Conservation (phyloP, 2,888 invertebrate genomes). For the Agrotis exclamationis region DNA sequence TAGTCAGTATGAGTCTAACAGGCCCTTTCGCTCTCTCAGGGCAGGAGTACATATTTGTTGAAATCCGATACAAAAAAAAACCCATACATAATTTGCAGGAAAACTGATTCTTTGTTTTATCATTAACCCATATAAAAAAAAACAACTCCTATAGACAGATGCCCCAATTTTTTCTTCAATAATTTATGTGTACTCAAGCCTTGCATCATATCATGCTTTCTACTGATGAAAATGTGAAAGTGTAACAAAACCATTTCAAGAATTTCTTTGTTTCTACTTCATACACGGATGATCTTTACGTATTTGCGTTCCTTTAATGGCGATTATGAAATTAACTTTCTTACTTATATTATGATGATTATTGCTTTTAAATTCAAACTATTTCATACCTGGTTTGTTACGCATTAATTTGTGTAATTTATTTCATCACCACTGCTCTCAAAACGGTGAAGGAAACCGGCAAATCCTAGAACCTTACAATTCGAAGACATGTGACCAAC, state of each 20-base stretch:
- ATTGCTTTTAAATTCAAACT: neutral
- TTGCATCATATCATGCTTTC: conserved; percentile 29
- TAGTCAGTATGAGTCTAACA: too few species aligned
- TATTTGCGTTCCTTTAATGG: neutral
- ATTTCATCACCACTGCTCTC: too few species aligned
- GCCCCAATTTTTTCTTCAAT: neutral
- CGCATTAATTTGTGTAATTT: neutral
- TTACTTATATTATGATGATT: neutral
- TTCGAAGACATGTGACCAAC: too few species aligned
- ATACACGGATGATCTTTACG: conserved; percentile 7
- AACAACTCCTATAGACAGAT: neutral
- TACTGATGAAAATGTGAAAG: conserved; percentile 46
- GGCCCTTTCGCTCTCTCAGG: too few species aligned
- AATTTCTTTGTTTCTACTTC: conserved; percentile 44
- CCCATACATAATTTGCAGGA: too few species aligned
- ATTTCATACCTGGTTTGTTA: neutral
- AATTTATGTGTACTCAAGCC: neutral
- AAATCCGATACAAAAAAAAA: too few species aligned
- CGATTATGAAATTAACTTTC: neutral
- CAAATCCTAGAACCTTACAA: too few species aligned
- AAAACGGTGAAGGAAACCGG: too few species aligned
- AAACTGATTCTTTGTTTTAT: too few species aligned
- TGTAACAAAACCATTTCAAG: conserved; percentile 31
- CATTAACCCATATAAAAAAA: too few species aligned
- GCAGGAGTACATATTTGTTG: too few species aligned